These are phyloP conservation scores for Acleris holmiana DNA, from an alignment of 2,888 invertebrate genomes.

Conservation along the genomic window DNA sequence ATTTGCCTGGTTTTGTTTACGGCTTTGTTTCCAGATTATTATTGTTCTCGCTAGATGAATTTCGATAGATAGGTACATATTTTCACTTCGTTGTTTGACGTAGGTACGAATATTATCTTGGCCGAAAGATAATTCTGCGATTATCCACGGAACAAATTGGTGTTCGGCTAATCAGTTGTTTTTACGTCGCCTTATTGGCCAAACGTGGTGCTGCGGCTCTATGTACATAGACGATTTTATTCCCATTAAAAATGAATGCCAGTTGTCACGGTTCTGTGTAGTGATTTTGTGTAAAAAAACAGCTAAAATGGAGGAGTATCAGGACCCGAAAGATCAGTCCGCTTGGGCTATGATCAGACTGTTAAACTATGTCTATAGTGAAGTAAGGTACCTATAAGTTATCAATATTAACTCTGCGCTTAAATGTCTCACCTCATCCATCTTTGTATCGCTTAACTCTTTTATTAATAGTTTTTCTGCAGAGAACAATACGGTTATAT, in stretches of 20 bases:
- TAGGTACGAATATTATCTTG: slow-evolving; percentile 48
- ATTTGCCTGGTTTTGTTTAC: background rate
- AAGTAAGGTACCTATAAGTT: slow-evolving; percentile 49
- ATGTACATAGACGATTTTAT: slow-evolving; percentile 1
- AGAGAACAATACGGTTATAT: too few species aligned
- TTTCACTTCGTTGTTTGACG: slow-evolving; percentile 20
- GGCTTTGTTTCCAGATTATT: too few species aligned
- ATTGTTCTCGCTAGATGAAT: slow-evolving; percentile 28
- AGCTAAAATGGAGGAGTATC: slow-evolving; percentile 41
- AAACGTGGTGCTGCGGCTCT: slow-evolving; percentile 42
- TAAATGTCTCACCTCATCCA: background rate
- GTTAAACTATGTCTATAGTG: slow-evolving; percentile 48
- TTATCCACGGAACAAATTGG: slow-evolving; percentile 43
- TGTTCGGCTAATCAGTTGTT: slow-evolving; percentile 57
- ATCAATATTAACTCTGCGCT: background rate
- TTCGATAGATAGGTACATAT: background rate
- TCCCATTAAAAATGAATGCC: background rate
- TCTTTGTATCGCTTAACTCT: too few species aligned
- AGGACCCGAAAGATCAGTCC: slow-evolving; percentile 47
- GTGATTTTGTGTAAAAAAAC: background rate
- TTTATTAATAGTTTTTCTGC: too few species aligned
- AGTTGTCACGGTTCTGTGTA: background rate
- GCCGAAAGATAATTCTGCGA: slow-evolving; percentile 50
- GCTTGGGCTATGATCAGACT: slow-evolving; percentile 47
- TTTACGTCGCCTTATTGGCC: slow-evolving; percentile 49